Base-by-base conservation (phyloP, 2,888 invertebrate genomes). In the Nephrocerus scutellatus region DNA sequence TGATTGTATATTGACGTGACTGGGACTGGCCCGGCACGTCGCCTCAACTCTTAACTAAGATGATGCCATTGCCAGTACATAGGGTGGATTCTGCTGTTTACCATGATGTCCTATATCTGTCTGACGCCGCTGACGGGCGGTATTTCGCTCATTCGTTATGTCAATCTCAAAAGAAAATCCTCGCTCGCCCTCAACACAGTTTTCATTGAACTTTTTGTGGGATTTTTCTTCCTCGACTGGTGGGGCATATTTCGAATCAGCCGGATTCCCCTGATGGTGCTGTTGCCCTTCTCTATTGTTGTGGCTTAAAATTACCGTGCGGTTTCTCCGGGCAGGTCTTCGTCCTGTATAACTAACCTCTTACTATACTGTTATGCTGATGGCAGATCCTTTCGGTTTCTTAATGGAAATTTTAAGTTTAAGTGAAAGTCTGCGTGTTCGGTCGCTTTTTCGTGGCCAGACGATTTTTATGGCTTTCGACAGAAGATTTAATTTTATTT, bases 401-500 rank as follows among this genome's bases (percentile, higher is more conserved):
- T 18, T 30, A 30, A 36, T 23, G 24, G 23, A 6, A 21, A 23
- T 22, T 30, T 36, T 30, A 36, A 14, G 30, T 36, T 36, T 35
- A 39, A 47, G 46, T 40, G 41, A 56, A 53, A 50, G 46, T 48
- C 36, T 36, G 30, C 30, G 22, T 35, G n/a, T 10, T 16, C 12
- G 6, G 30, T 8, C 18, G 10, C 4, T 28, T 20, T 14, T 36
- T 12, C 54, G 44, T 52, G 48, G 50, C 60, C 64, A 64, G 64
- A 64, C 64, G 56, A 59, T 60, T 64, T 63, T 64, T 65, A 64
- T 62, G 61, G 53, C 56, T 48, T 44, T 48, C 50, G 54, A 53
- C 52, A 53, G 59, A 59, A 62, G 60, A 61, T 65, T 62, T 56
- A 58, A 62, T 65, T 63, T 62, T 55, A 63, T 63, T 63, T 63